phyloP scores from a whole-genome alignment of 1,140 invertebrate species.

The Polyergus mexicanus region DNA sequence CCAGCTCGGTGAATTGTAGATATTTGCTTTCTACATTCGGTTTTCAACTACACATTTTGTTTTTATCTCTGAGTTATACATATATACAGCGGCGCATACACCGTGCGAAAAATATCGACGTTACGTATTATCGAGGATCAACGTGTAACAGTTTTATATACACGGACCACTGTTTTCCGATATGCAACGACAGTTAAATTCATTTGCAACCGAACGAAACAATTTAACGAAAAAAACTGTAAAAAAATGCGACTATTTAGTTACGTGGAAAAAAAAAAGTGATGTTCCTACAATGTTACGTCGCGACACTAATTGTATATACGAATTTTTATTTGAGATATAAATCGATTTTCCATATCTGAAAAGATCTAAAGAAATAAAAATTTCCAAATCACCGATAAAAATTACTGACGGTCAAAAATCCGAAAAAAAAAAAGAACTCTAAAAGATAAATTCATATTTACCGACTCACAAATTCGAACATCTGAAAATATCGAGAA shows the following conservation, averaged over 20 bases:
- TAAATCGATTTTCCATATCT: slow-evolving; percentile 3
- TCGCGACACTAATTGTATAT: slow-evolving; percentile 8
- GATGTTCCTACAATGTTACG: slow-evolving; percentile 16
- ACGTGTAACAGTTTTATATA: slow-evolving; percentile 41
- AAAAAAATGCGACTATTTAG: slow-evolving; percentile 25
- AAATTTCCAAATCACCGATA: background rate
- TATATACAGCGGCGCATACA: background rate
- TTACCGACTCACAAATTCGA: slow-evolving; percentile 3
- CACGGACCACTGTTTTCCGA: background rate
- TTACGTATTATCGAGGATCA: slow-evolving; percentile 49
- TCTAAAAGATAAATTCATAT: background rate
- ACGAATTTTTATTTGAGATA: background rate
- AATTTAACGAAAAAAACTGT: slow-evolving; percentile 35
- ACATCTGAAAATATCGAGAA: background rate
- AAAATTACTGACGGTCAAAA: background rate
- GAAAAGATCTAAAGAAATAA: background rate
- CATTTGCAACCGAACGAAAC: slow-evolving; percentile 52
- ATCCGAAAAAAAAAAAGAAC: background rate
- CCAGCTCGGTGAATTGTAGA: slow-evolving; percentile 44
- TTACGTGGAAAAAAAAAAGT: slow-evolving; percentile 6
- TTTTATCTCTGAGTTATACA: slow-evolving; percentile 36
- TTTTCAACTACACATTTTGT: slow-evolving; percentile 55
- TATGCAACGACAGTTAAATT: slow-evolving; percentile 43
- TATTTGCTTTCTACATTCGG: slow-evolving; percentile 47
- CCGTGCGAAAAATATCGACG: slow-evolving; percentile 52